phyloP scores from a whole-genome alignment of 2,888 invertebrate genomes.

The Eretmocerus hayati region DNA sequence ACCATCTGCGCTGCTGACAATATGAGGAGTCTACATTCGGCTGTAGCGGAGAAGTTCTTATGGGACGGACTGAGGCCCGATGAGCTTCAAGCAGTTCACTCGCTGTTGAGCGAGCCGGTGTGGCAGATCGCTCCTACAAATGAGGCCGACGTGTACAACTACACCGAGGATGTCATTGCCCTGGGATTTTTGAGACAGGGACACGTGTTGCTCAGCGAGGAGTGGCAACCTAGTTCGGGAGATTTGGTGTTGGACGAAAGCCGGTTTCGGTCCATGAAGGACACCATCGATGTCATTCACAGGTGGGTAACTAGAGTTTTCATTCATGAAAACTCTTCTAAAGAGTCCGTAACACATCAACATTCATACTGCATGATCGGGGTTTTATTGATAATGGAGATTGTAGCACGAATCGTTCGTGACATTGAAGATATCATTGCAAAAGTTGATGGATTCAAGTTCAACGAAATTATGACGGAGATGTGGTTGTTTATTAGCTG shows the following conservation, averaged over 20 bases:
- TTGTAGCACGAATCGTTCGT: no score
- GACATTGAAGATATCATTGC: no score
- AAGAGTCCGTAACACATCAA: no score
- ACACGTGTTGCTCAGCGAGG: constrained; percentile 70
- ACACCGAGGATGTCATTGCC: constrained; percentile 76
- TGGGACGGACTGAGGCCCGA: constrained; percentile 80
- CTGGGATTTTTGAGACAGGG: constrained; percentile 72
- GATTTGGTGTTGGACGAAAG: constrained; percentile 75
- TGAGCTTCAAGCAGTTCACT: constrained; percentile 66
- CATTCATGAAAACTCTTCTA: no score
- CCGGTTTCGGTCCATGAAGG: constrained; percentile 71
- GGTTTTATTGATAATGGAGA: no score
- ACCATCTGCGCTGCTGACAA: constrained; percentile 77
- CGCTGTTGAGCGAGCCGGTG: constrained; percentile 74
- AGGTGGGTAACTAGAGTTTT: no score
- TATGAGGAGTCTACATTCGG: constrained; percentile 70
- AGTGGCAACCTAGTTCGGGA: constrained; percentile 79
- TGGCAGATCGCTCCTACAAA: constrained; percentile 75
- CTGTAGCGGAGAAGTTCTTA: constrained; percentile 70
- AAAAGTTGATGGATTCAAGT: no score
- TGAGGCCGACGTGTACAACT: constrained; percentile 67
- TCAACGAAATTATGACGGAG: no score
- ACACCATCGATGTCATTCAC: constrained; percentile 72
- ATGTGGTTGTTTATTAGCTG: no score
- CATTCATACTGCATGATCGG: no score